These are phyloP conservation scores for Lithobates sylvaticus DNA, from an alignment of 2,797 vertebrate genomes.

Conservation along the genomic window DNA sequence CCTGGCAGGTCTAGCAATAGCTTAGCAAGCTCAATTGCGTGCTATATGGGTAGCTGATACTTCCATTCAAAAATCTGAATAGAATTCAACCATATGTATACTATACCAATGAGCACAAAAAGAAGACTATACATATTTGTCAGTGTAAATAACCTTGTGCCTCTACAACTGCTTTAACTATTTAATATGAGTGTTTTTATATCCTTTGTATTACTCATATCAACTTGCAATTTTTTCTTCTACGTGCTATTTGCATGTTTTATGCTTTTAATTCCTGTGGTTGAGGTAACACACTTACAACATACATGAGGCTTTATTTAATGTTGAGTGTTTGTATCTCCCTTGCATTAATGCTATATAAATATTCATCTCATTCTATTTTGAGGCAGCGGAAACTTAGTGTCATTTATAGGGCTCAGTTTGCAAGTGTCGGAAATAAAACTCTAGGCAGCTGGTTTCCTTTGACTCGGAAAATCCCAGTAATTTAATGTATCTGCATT, in stretches of 20 bases:
- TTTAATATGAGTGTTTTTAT: neutral
- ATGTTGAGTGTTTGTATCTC: neutral
- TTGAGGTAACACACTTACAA: neutral
- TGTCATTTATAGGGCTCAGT: constrained; percentile 30
- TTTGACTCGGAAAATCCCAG: constrained; percentile 28
- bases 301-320: neutral
- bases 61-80: no score
- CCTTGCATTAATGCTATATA: neutral
- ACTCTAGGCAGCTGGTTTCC: constrained; percentile 30
- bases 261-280: neutral
- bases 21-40: no score
- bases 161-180: neutral
- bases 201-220: no score
- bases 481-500: constrained; percentile 39
- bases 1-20: no score
- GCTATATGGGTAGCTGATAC: no score
- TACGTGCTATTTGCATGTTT: neutral
- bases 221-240: neutral
- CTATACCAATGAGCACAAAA: no score
- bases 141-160: no score
- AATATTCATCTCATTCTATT: constrained; percentile 27
- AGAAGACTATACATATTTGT: no score
- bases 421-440: constrained; percentile 43
- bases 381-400: constrained; percentile 29
- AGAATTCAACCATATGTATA: no score